Base-by-base conservation (phyloP, 2,113 vertebrate species). In the Albula goreensis region DNA sequence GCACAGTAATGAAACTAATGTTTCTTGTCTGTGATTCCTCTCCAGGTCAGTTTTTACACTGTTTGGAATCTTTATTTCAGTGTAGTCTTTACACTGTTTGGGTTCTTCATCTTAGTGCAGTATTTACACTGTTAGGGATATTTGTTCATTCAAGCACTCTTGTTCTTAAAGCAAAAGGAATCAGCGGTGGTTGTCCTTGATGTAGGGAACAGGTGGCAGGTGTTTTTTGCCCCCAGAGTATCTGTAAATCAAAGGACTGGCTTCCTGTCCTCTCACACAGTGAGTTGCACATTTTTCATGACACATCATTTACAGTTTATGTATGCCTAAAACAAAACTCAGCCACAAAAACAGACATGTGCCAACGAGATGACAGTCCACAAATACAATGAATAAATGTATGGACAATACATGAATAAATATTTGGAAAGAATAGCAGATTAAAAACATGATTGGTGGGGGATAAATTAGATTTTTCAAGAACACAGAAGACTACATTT, bases 221-320 rank as follows among this genome's bases (percentile, higher is more conserved):
- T 84, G 83, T 51, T 7, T 66, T 66, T 66, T 74, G 60, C 17
- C 83, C 50, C 70, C 51, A 78, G 74, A 19, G 50, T 78, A 78
- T 50, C 83, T 74, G 70, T n/a, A 74, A 50, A 41, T 51, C n/a
- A 51, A 52, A 31, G 83, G 66, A 63, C 83, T 4, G 11, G 41
- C 70, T 84, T 52, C 49, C 83, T 84, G 50, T 83, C 63, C 52
- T 57, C 53, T 74, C 5, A 74, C 70, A 31, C 2, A 31, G 60
- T 66, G 60, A 22, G 60, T 22, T 19, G 22, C 60, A 4, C 15
- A 5, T 19, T 22, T 22, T 66, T 66, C 5, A 9, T 19, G 22
- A 22, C 7, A 7, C 17, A 66, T 7, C 60, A 15, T 22, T 2
- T 19, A 19, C 60, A 22, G 17, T 66, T 66, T 66, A 66, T 66